Conservation (phyloP, 1,140 invertebrate genomes). For the Drosophila punjabiensis region DNA sequence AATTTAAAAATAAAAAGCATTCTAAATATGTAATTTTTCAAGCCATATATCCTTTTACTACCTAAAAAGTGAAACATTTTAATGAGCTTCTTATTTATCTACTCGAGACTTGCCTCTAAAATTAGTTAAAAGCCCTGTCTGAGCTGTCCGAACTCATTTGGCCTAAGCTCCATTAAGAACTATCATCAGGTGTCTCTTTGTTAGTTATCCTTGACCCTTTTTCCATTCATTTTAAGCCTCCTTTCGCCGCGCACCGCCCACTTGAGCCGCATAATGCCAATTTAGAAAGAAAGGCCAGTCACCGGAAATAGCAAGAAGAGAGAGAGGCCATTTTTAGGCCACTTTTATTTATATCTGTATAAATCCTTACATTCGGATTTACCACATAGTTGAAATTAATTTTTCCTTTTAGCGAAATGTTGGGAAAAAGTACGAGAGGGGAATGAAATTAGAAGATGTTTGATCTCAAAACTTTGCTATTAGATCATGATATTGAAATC, state of each 20-base stretch:
- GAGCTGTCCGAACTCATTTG: conserved; percentile 11
- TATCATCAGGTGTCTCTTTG: conserved; percentile 47
- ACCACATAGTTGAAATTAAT: not conserved
- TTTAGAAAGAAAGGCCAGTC: conserved; percentile 14
- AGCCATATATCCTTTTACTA: not conserved
- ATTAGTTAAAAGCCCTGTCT: conserved; percentile 17
- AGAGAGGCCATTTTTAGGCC: not conserved
- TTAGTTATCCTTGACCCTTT: conserved; percentile 35
- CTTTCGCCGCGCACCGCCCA: conserved; percentile 1
- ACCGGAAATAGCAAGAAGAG: not conserved
- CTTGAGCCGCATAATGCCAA: conserved; percentile 36
- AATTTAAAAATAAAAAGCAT: too few species aligned
- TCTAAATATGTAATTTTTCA: not conserved
- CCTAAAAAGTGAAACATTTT: not conserved
- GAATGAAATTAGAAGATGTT: not conserved
- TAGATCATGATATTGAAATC: not conserved
- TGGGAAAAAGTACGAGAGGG: not conserved
- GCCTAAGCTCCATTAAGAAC: conserved; percentile 23
- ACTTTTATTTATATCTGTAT: not conserved
- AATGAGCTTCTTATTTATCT: not conserved
- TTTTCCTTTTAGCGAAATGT: not conserved
- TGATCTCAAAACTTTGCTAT: not conserved
- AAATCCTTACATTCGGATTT: not conserved
- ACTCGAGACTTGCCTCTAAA: not conserved
- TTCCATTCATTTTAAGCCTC: not conserved